Conservation (phyloP, 2,113 vertebrate species). For the Brienomyrus brachyistius region DNA sequence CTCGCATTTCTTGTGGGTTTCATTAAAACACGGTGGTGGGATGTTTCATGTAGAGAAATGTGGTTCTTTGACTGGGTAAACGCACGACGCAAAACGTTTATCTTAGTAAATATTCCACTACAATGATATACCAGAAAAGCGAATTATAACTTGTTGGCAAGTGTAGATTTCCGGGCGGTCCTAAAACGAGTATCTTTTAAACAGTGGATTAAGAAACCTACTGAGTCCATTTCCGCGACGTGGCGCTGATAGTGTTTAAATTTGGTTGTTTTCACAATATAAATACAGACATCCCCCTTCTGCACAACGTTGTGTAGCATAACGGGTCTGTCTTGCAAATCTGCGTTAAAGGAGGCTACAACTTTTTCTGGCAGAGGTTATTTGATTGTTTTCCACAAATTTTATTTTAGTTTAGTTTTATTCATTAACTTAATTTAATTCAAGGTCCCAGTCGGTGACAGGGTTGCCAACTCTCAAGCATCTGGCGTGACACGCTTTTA, state of each 20-base stretch:
- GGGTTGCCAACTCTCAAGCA: too few relatives aligned
- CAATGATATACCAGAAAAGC: neutral
- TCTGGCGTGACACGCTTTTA: too few relatives aligned
- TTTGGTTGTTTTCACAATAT: neutral
- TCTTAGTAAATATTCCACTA: neutral
- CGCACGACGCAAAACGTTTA: neutral
- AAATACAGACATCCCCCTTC: neutral
- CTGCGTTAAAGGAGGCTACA: neutral
- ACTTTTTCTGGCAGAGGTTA: neutral
- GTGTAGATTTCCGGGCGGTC: neutral
- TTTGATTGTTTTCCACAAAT: neutral
- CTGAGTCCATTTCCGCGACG: neutral
- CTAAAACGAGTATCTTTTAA: neutral
- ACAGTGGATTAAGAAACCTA: neutral
- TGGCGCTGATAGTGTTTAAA: neutral
- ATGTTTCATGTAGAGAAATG: neutral
- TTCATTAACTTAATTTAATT: neutral
- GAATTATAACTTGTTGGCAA: neutral
- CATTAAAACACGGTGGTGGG: neutral
- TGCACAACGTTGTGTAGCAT: neutral
- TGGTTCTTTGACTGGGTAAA: neutral
- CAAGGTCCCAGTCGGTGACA: neutral
- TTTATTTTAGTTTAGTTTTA: neutral
- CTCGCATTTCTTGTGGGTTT: neutral
- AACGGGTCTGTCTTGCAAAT: neutral